A percentile compares a stretch with the other conserved stretches of the same genome.
Conservation (phyloP, 2,888 invertebrate species). For the Epinotia ramella region DNA sequence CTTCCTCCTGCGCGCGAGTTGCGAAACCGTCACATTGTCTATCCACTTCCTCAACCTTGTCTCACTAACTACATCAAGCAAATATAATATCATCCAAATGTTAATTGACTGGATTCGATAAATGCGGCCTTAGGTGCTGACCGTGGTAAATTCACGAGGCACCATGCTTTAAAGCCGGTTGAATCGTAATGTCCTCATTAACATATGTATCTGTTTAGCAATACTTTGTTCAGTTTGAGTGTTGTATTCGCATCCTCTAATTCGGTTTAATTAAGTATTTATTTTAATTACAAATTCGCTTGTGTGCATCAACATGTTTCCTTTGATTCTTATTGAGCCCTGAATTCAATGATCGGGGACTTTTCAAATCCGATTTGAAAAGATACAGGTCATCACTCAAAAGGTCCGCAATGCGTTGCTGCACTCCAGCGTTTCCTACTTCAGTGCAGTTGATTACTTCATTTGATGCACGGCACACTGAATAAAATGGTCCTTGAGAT, state of each 20-base stretch:
- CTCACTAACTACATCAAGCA: constrained; percentile 47
- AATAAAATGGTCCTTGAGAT: constrained; percentile 47
- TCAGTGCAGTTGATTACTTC: constrained; percentile 47
- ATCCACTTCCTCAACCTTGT: constrained; percentile 71
- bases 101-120: constrained; percentile 28
- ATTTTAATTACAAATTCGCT: neutral
- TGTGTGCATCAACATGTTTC: neutral
- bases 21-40: constrained; percentile 68
- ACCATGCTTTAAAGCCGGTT: constrained; percentile 30
- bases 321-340: constrained; percentile 11
- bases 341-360: constrained; percentile 19
- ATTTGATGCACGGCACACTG: constrained; percentile 45
- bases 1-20: constrained; percentile 70
- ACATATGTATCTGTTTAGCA: constrained; percentile 11
- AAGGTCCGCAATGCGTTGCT: constrained; percentile 36
- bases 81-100: constrained; percentile 42
- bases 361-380: constrained; percentile 20
- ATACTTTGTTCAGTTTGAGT: constrained; percentile 1
- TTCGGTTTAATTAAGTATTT: constrained; percentile 2
- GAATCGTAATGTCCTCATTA: constrained; percentile 41
- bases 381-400: constrained; percentile 40
- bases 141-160: constrained; percentile 41
- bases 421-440: constrained; percentile 25
- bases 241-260: constrained; percentile 12
- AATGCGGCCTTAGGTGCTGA: constrained; percentile 35